phyloP scores from a whole-genome alignment of 2,888 invertebrate species.

The Oxycera nigricornis region DNA sequence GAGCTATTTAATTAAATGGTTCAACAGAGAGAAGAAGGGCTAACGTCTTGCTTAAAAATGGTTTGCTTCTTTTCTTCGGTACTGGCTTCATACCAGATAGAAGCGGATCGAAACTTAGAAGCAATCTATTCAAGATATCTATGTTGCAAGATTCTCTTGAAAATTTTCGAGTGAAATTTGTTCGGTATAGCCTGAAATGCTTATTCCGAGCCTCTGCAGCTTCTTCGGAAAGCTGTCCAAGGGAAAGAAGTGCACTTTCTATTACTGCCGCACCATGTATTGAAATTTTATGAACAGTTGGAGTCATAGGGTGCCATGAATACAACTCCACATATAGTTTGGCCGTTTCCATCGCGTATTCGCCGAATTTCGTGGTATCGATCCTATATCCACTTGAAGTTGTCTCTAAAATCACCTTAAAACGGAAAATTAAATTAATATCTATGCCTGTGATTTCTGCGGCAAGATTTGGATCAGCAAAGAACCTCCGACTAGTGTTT shows the following conservation, averaged over 20 bases:
- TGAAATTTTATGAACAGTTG: slow-evolving; percentile 52
- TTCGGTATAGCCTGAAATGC: slow-evolving; percentile 49
- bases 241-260: slow-evolving; percentile 50
- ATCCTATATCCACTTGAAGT: too few relatives aligned
- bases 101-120: slow-evolving; percentile 46
- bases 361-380: too few relatives aligned
- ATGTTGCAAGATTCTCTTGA: slow-evolving; percentile 46
- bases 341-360: too few relatives aligned
- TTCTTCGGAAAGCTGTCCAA: slow-evolving; percentile 52
- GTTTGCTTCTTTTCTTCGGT: neutral
- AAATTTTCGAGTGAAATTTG: slow-evolving; percentile 49
- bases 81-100: neutral
- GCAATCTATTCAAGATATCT: slow-evolving; percentile 49
- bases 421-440: too few relatives aligned
- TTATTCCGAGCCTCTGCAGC: slow-evolving; percentile 52
- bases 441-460: slow-evolving; percentile 36
- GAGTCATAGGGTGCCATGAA: slow-evolving; percentile 52
- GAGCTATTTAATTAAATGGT: too few relatives aligned
- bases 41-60: too few relatives aligned
- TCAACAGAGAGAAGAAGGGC: too few relatives aligned
- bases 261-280: slow-evolving; percentile 49
- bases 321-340: slow-evolving; percentile 49
- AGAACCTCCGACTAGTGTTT: slow-evolving; percentile 41
- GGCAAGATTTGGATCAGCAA: slow-evolving; percentile 31
- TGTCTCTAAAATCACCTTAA: too few relatives aligned